phyloP scores from a whole-genome alignment of 2,113 vertebrate species.

The Phrynocephalus versicolor region DNA sequence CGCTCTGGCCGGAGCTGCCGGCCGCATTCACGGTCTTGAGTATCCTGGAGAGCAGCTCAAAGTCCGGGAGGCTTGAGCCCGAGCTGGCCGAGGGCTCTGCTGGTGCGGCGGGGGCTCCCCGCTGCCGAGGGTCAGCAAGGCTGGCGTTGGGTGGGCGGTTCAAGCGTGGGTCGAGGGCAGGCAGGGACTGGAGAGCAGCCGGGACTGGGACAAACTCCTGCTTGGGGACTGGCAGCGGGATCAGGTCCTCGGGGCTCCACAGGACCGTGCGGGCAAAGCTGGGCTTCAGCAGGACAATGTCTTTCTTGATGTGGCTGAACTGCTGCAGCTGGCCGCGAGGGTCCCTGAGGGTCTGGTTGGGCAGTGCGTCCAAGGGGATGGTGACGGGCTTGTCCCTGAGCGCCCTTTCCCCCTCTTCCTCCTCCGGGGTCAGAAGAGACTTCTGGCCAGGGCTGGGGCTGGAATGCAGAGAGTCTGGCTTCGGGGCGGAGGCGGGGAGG shows the following conservation, averaged over 20 bases:
- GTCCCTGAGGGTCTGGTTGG: slow-evolving; percentile 82
- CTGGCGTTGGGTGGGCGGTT: slow-evolving; percentile 69
- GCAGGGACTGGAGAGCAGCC: slow-evolving; percentile 80
- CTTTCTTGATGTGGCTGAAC: slow-evolving; percentile 96
- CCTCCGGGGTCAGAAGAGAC: slow-evolving; percentile 63
- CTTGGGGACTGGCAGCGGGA: slow-evolving; percentile 87
- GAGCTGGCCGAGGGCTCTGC: slow-evolving; percentile 37
- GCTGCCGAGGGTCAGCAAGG: slow-evolving; percentile 62
- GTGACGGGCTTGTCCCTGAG: slow-evolving; percentile 85
- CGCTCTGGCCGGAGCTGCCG: slow-evolving; percentile 60
- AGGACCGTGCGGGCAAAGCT: slow-evolving; percentile 84
- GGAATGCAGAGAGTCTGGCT: slow-evolving; percentile 60
- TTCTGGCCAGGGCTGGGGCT: slow-evolving; percentile 31
- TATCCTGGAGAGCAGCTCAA: slow-evolving; percentile 90
- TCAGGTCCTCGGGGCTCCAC: slow-evolving; percentile 92
- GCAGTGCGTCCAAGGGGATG: slow-evolving; percentile 87
- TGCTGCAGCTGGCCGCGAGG: slow-evolving; percentile 88
- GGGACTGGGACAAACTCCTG: slow-evolving; percentile 86
- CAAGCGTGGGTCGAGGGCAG: slow-evolving; percentile 79
- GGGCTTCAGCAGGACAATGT: slow-evolving; percentile 82
- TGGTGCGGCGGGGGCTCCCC: not conserved
- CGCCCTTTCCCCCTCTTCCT: slow-evolving; percentile 87
- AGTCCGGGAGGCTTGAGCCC: slow-evolving; percentile 78
- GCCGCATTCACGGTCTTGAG: slow-evolving; percentile 86
- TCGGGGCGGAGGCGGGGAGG: slow-evolving; percentile 44